Conservation (phyloP, 2,888 invertebrate genomes). For the Drosophila pegasa region DNA sequence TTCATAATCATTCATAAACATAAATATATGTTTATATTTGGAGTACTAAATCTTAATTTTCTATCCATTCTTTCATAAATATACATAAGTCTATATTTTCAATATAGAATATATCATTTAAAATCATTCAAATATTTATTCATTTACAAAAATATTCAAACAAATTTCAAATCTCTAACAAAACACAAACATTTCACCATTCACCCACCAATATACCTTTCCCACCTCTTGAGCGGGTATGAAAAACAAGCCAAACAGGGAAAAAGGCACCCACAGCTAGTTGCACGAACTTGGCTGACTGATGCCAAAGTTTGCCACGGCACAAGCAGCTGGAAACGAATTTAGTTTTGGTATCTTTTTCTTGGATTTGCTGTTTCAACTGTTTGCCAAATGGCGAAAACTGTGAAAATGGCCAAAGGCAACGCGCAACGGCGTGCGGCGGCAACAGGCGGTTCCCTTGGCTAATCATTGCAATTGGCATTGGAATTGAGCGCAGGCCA, state of each 20-base stretch:
- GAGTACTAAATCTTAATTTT: too few relatives aligned
- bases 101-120: too few relatives aligned
- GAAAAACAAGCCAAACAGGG: slow-evolving; percentile 20
- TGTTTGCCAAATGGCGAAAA: slow-evolving; percentile 59
- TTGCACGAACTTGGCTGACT: slow-evolving; percentile 61
- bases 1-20: too few relatives aligned
- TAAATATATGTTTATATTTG: too few relatives aligned
- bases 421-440: slow-evolving; percentile 8
- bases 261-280: slow-evolving; percentile 66
- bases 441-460: slow-evolving; percentile 65
- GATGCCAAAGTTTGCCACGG: slow-evolving; percentile 60
- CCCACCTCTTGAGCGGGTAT: neutral
- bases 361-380: slow-evolving; percentile 17
- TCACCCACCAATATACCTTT: neutral
- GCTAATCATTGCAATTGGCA: slow-evolving; percentile 61
- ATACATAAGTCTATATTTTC: too few relatives aligned
- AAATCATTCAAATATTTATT: too few relatives aligned
- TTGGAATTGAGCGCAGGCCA: slow-evolving; percentile 32
- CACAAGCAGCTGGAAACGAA: slow-evolving; percentile 29
- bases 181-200: too few relatives aligned
- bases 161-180: too few relatives aligned
- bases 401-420: slow-evolving; percentile 59
- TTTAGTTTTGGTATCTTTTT: slow-evolving; percentile 42
- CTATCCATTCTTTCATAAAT: too few relatives aligned
- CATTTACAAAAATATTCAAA: too few relatives aligned